Conservation (phyloP, 2,113 vertebrate species). For the Oncorhynchus tshawytscha region DNA sequence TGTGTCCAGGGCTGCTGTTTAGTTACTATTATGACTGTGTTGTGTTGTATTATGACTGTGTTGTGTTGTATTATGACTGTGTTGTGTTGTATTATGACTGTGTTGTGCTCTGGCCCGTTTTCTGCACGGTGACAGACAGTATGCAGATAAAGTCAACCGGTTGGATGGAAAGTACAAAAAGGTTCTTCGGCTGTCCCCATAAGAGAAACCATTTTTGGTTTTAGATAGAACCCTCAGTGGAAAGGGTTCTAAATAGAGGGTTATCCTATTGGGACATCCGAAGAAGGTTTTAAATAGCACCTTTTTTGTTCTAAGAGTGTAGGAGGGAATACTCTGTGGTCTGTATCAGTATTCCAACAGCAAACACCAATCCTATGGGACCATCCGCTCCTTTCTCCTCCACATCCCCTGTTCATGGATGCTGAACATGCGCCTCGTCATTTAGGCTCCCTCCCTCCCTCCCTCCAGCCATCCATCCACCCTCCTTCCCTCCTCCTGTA, state of each 20-base stretch:
- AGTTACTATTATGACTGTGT: no score
- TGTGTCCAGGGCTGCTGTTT: constrained; percentile 44
- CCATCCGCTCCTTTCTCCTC: constrained; percentile 24
- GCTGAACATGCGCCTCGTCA: constrained; percentile 64
- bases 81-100: constrained; percentile 27
- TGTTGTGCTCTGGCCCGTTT: neutral
- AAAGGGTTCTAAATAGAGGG: no score
- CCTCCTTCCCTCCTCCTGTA: neutral
- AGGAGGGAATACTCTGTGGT: constrained; percentile 1
- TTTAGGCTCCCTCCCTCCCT: constrained; percentile 37
- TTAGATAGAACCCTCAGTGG: no score
- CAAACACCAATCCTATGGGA: constrained; percentile 62
- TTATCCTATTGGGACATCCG: no score
- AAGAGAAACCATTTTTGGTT: no score
- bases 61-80: neutral
- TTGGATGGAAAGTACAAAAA: no score
- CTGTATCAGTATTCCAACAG: constrained; percentile 69
- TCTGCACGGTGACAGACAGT: neutral
- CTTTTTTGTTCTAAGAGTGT: neutral
- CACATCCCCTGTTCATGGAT: constrained; percentile 55
- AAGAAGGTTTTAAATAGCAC: neutral
- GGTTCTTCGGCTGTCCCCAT: no score
- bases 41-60: constrained; percentile 1
- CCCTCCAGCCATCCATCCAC: constrained; percentile 2
- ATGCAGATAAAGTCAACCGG: no score